A percentile compares a stretch with the other conserved stretches of the same genome.
These are phyloP conservation scores for Manacus vitellinus DNA, from an alignment of 2,113 vertebrate genomes.

Conservation along the genomic window DNA sequence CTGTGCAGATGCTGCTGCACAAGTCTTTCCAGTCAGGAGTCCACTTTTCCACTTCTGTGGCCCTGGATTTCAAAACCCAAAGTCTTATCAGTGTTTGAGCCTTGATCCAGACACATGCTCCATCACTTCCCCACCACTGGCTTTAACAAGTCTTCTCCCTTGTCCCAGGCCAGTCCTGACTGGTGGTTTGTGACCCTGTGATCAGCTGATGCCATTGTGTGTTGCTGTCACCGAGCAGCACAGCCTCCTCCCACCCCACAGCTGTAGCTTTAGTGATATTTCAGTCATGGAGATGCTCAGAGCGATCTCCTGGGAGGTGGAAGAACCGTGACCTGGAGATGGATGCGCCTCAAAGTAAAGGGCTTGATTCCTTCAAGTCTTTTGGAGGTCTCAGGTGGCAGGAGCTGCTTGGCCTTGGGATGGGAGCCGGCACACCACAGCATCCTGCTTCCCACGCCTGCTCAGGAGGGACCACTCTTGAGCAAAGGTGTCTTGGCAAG, in stretches of 20 bases:
- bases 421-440: fast-evolving
- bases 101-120: fast-evolving
- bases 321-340: background rate
- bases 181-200: background rate
- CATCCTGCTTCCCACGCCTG: background rate
- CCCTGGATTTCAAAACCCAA: background rate
- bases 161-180: background rate
- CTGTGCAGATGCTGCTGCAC: background rate
- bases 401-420: background rate
- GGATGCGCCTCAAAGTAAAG: background rate
- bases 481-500: background rate
- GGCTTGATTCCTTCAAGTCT: background rate
- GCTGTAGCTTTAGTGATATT: background rate
- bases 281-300: background rate
- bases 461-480: background rate
- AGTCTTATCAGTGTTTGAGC: background rate
- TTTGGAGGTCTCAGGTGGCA: background rate
- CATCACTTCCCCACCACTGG: background rate
- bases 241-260: background rate
- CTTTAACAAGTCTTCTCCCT: background rate
- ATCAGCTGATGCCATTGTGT: background rate
- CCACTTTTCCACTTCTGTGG: background rate
- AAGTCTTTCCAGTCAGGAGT: background rate
- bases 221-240: background rate
- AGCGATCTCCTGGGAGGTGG: background rate